Evolutionary conservation across 2,888 invertebrate species (phyloP).

Genomic region (Shargacucullia verbasci): DNA sequence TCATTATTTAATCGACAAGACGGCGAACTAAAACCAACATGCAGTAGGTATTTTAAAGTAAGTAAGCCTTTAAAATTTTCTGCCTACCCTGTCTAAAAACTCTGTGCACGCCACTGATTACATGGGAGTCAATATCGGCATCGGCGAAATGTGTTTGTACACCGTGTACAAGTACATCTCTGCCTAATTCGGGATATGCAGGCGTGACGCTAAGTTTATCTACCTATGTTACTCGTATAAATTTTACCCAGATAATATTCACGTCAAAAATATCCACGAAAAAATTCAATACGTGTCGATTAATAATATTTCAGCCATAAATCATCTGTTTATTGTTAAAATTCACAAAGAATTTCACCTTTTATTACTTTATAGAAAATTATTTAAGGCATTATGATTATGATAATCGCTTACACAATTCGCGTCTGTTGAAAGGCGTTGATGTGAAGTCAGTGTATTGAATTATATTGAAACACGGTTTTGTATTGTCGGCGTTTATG

Average conservation of each 20-base stretch:
- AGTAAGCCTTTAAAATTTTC: no score
- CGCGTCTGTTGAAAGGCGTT: slow-evolving; percentile 13
- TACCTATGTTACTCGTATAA: no score
- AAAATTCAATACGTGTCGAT: slow-evolving; percentile 26
- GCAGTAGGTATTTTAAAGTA: no score
- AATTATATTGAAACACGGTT: slow-evolving; percentile 24
- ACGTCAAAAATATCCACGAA: not conserved
- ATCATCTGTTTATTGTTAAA: slow-evolving; percentile 44
- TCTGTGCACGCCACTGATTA: no score
- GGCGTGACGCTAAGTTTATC: no score
- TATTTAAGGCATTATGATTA: slow-evolving; percentile 30
- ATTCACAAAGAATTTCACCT: slow-evolving; percentile 47
- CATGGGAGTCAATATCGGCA: no score
- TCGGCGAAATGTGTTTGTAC: no score
- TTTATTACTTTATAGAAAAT: slow-evolving; percentile 22
- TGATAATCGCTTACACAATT: slow-evolving; percentile 38
- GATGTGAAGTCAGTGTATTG: slow-evolving; percentile 39
- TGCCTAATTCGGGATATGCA: no score
- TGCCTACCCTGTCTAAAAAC: no score
- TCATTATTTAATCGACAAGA: no score
- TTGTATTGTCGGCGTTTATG: slow-evolving; percentile 16
- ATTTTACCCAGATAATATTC: not conserved
- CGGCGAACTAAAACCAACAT: no score
- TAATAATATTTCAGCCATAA: slow-evolving; percentile 43
- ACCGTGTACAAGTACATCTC: no score